Evolutionary conservation across 2,888 invertebrate genomes (phyloP), one percentile per base, ranked within the genome.

Genomic region (Ischnus inquisitorius): DNA sequence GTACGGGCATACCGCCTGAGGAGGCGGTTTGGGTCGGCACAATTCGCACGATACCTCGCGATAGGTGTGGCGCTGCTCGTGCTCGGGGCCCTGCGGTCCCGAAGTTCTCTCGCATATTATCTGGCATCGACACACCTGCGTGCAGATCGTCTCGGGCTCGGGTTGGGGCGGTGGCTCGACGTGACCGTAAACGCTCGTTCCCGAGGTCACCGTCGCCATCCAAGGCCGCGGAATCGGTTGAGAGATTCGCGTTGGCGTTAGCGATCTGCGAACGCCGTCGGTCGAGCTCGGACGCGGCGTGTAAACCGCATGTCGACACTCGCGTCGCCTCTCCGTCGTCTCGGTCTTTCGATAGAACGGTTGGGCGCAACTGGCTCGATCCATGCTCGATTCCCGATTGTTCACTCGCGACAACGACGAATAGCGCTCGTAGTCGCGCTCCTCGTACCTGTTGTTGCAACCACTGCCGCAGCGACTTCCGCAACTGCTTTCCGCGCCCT

Each of bases 211-310:
- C 0, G 92, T 93, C 0, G 93, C 93, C 0, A 91, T 92, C 93
- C 93, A 93, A 0, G 93, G 93, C 67, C 90, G 88, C 0, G 93
- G 93, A 14, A 89, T 89, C 6, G 93, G 93, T 41, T 93, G 93
- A 22, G 89, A 89, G 43, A 93, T 93, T 60, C 90, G 90, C 8
- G 93, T 93, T 0, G 93, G 93, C 0, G 93, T 93, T 60, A 93
- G 72, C 0, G 93, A 93, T 54, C 93, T 87, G 6, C 92, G 86
- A 1, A 91, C 80, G n/a, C 92, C 91, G 22, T 93, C 93, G 2
- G 91, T 87, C 2, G 93, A 93, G 65, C 90, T 89, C 0, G 93
- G 88, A 69, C 90, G 88, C 2, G 91, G 86, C 1, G 90, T 89
- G 8, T 88, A 85, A 19, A 75, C 82, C 2, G 85, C 72, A 0